Evolutionary conservation across 2,113 vertebrate genomes (phyloP).

Genomic region (Pimephales promelas): DNA sequence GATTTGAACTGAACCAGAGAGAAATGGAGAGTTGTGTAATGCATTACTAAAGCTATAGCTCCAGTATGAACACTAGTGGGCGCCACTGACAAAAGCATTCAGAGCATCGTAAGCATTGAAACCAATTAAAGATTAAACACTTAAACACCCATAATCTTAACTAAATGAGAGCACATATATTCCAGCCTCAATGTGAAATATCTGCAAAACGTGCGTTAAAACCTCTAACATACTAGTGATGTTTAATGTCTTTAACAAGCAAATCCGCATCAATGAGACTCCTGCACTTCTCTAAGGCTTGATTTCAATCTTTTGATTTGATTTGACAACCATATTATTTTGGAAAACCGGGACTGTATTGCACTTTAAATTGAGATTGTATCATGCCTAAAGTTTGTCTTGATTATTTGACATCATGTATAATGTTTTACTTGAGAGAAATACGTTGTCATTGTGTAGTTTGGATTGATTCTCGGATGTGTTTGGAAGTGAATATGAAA

Average conservation of each 20-base stretch:
- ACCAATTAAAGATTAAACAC: not conserved
- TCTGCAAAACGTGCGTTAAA: not conserved
- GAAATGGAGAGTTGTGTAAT: not conserved
- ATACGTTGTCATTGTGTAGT: not conserved
- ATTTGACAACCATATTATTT: not conserved
- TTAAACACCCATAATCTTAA: not conserved
- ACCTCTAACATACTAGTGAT: not conserved
- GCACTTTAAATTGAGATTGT: slow-evolving; percentile 4
- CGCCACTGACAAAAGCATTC: not conserved
- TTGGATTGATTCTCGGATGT: not conserved
- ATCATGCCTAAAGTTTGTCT: not conserved
- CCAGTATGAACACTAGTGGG: not conserved
- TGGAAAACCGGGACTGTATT: not conserved
- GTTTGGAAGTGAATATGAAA: slow-evolving; percentile 1
- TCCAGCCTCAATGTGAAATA: not conserved
- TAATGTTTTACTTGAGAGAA: not conserved
- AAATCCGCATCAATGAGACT: not conserved
- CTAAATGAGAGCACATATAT: not conserved
- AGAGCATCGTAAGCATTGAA: not conserved
- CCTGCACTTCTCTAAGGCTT: not conserved
- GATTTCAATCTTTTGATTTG: not conserved
- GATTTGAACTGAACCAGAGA: not conserved
- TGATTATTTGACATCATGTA: not conserved
- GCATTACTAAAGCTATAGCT: not conserved
- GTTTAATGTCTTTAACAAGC: not conserved